These are phyloP conservation scores for Pogonocichla stellata DNA, from an alignment of 2,113 vertebrate genomes.

Conservation along the genomic window DNA sequence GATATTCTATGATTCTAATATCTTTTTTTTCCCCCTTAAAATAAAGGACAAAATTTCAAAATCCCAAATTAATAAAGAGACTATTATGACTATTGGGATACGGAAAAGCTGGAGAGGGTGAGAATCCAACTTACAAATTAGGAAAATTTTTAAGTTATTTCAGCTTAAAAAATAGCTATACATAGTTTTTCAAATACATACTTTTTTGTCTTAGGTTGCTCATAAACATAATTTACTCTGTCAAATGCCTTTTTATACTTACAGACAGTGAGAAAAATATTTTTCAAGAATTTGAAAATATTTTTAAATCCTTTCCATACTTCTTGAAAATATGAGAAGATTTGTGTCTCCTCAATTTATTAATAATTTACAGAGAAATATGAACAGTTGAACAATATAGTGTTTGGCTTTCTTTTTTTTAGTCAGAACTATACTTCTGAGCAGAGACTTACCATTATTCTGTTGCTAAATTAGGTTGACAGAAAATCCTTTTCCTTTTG, in stretches of 20 bases:
- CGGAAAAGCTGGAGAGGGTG: accelerated
- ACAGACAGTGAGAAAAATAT: background rate
- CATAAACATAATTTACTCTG: background rate
- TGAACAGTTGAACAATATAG: background rate
- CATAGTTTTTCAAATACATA: background rate
- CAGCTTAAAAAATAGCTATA: background rate
- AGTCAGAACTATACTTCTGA: background rate
- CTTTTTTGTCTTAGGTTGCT: background rate
- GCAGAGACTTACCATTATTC: background rate
- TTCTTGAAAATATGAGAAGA: background rate
- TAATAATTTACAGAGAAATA: background rate
- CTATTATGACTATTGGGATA: accelerated
- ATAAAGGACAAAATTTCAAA: background rate
- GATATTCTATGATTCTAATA: background rate
- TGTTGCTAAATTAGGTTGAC: background rate
- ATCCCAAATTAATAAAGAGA: background rate
- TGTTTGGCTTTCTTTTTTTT: background rate
- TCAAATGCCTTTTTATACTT: background rate
- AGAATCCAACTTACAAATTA: background rate
- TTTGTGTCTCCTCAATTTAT: background rate
- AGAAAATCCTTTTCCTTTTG: background rate
- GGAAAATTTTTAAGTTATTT: background rate
- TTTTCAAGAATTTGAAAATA: background rate
- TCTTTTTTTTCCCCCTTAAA: background rate
- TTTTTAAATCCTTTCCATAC: background rate